Evolutionary conservation across 2,888 invertebrate genomes (phyloP).

Genomic region (Agonopterix heracliana): DNA sequence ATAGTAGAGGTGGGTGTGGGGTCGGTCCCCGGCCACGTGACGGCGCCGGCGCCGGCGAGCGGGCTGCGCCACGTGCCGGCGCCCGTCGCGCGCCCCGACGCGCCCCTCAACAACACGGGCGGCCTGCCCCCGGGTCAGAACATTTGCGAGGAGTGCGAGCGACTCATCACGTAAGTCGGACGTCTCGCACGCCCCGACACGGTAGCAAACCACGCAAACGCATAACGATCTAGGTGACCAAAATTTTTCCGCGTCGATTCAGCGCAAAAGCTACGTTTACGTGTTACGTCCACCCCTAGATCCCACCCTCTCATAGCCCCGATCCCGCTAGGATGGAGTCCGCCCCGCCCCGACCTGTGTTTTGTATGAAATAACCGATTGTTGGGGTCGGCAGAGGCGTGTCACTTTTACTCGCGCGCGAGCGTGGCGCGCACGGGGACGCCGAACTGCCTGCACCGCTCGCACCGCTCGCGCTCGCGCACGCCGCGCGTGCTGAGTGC

Average conservation of each 20-base stretch:
- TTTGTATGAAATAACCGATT: conserved; percentile 34
- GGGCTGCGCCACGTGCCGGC: conserved; percentile 85
- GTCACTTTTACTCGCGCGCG: conserved; percentile 84
- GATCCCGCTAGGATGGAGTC: neutral
- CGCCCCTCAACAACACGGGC: conserved; percentile 79
- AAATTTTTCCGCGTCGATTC: neutral
- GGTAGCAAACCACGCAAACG: conserved; percentile 64
- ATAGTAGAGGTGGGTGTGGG: conserved; percentile 41
- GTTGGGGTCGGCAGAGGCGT: conserved; percentile 67
- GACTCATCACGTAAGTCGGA: conserved; percentile 97
- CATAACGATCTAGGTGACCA: too few relatives aligned
- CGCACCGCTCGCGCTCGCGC: conserved; percentile 62
- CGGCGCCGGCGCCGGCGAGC: conserved; percentile 64
- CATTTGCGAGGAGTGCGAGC: conserved; percentile 97
- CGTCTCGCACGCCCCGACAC: conserved; percentile 79
- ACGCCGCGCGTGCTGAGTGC: conserved; percentile 44
- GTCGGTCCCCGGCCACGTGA: conserved; percentile 21
- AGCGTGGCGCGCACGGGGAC: conserved; percentile 85
- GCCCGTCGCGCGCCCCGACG: conserved; percentile 80
- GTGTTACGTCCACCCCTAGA: too few relatives aligned
- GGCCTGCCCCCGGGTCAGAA: conserved; percentile 92
- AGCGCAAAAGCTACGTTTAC: neutral
- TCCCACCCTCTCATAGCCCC: neutral
- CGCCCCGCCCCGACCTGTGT: too few relatives aligned
- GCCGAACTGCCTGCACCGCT: conserved; percentile 76